phyloP scores from a whole-genome alignment of 2,888 invertebrate species.

The Drosophila borealis region DNA sequence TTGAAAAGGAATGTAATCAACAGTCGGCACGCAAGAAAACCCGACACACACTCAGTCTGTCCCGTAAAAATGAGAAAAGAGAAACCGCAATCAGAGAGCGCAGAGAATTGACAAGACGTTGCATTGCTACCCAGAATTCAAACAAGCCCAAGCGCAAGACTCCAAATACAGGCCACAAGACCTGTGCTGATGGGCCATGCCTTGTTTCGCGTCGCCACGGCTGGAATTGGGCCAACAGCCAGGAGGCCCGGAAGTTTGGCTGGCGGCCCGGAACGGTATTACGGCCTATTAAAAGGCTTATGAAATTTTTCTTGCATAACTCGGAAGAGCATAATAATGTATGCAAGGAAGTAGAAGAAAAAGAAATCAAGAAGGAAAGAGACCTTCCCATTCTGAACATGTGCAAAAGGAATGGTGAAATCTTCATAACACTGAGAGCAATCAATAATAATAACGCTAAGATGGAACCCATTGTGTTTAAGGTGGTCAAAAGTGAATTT shows the following conservation, averaged over 20 bases:
- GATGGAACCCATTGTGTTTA: slow-evolving; percentile 88
- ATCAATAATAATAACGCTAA: slow-evolving; percentile 4
- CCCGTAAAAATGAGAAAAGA: background rate
- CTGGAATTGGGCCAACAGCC: slow-evolving; percentile 87
- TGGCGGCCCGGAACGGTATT: slow-evolving; percentile 84
- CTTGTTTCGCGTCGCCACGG: slow-evolving; percentile 88
- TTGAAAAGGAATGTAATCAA: background rate
- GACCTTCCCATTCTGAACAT: slow-evolving; percentile 87
- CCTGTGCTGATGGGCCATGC: slow-evolving; percentile 81
- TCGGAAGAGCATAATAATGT: slow-evolving; percentile 70
- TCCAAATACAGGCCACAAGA: slow-evolving; percentile 85
- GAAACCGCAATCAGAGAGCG: background rate
- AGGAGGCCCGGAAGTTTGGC: slow-evolving; percentile 66
- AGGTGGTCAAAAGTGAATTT: slow-evolving; percentile 87
- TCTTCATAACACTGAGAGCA: slow-evolving; percentile 86
- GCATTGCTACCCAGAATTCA: slow-evolving; percentile 76
- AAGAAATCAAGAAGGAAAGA: slow-evolving; percentile 30
- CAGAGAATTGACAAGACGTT: background rate
- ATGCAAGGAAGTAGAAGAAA: slow-evolving; percentile 81
- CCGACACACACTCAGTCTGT: too few relatives aligned
- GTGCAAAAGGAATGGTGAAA: slow-evolving; percentile 88
- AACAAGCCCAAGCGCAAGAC: slow-evolving; percentile 72
- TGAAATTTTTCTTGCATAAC: slow-evolving; percentile 80
- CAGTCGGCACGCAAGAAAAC: background rate
- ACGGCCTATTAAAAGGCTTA: slow-evolving; percentile 81